Evolutionary conservation across 2,113 vertebrate species (phyloP).

Genomic region (Amphilophus citrinellus): DNA sequence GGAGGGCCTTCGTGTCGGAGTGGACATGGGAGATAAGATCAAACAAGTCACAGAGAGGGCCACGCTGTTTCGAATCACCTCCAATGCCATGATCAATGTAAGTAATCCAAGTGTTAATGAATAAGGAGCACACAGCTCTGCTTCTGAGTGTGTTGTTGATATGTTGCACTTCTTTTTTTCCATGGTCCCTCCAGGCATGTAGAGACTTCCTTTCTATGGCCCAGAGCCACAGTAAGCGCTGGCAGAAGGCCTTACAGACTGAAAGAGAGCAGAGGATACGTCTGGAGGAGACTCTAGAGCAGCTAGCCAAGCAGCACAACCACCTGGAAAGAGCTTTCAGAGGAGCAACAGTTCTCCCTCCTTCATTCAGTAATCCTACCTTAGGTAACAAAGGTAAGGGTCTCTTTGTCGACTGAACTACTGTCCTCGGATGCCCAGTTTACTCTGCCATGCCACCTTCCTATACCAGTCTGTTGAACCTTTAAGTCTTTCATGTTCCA

Average conservation of each 20-base stretch:
- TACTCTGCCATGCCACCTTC: not conserved
- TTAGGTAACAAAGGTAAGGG: slow-evolving; percentile 85
- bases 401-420: not conserved
- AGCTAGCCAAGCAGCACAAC: slow-evolving; percentile 98
- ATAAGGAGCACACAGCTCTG: not conserved
- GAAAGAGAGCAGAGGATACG: slow-evolving; percentile 94
- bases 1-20: slow-evolving; percentile 86
- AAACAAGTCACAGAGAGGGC: slow-evolving; percentile 95
- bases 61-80: slow-evolving; percentile 96
- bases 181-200: slow-evolving; percentile 83
- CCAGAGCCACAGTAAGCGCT: slow-evolving; percentile 93
- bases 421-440: not conserved
- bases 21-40: slow-evolving; percentile 92
- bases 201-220: slow-evolving; percentile 93
- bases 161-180: not conserved
- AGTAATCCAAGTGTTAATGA: slow-evolving; percentile 51
- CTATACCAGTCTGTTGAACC: not conserved
- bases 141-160: not conserved
- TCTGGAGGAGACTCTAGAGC: slow-evolving; percentile 95
- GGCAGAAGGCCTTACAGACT: slow-evolving; percentile 94
- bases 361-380: slow-evolving; percentile 73
- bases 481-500: not conserved
- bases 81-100: slow-evolving; percentile 99
- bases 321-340: slow-evolving; percentile 95
- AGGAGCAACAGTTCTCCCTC: slow-evolving; percentile 88